Conservation (phyloP, 2,797 vertebrate species). For the Helicolenus hilgendorfi region DNA sequence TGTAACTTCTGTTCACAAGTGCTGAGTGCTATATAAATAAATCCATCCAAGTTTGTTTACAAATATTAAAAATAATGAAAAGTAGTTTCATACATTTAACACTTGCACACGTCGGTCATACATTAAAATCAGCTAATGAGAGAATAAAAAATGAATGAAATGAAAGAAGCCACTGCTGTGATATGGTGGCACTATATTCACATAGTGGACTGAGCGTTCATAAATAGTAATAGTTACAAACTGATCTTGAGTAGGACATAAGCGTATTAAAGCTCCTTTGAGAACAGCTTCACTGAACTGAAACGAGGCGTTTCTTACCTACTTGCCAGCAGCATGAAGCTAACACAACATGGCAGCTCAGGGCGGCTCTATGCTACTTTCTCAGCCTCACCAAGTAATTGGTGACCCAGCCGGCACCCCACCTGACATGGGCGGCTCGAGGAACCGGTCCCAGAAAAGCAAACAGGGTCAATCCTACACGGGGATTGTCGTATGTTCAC, state of each 20-base stretch:
- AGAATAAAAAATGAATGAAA: not conserved
- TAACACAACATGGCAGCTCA: slow-evolving; percentile 90
- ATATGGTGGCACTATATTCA: not conserved
- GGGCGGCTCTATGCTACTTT: slow-evolving; percentile 86
- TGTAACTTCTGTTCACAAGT: not conserved
- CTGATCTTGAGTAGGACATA: slow-evolving; percentile 37
- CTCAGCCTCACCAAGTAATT: slow-evolving; percentile 90
- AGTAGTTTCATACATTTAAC: not conserved
- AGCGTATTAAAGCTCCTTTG: slow-evolving; percentile 45
- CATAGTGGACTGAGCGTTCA: slow-evolving; percentile 26
- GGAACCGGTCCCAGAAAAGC: slow-evolving; percentile 77
- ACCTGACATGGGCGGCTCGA: slow-evolving; percentile 82
- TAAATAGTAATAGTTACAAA: slow-evolving; percentile 64
- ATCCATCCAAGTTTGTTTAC: not conserved
- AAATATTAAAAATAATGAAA: not conserved
- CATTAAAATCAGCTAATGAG: not conserved
- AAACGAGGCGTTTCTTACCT: slow-evolving; percentile 78
- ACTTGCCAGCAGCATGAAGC: slow-evolving; percentile 78
- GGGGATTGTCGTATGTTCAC: slow-evolving; percentile 76
- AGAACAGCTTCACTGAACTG: slow-evolving; percentile 61
- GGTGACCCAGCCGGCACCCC: slow-evolving; percentile 82
- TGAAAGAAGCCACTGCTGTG: not conserved
- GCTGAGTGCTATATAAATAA: not conserved
- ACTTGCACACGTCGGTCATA: not conserved
- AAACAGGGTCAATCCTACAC: slow-evolving; percentile 80